Base-by-base conservation (phyloP, 2,113 vertebrate genomes). In the Ginglymostoma cirratum region DNA sequence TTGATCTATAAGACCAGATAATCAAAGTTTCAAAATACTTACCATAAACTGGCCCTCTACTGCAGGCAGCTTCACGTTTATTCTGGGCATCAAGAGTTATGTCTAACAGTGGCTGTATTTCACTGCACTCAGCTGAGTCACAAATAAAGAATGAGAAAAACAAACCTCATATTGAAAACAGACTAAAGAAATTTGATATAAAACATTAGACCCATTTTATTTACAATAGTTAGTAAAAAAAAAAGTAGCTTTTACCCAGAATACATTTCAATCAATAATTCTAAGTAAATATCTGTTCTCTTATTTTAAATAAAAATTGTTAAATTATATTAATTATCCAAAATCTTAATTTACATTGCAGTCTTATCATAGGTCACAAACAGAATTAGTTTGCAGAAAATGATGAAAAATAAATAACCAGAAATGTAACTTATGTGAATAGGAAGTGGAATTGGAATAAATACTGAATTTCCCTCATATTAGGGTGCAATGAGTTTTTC, bases 101-200 rank as follows among this genome's bases (percentile, higher is more conserved):
- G 96, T 98, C 97, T 0, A 98, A 61, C 38, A 96, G 97, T 61
- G 95, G 17, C 61, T 97, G 97, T 87, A 97, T 96, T 76, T 96
- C 96, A 1, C 98, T 96, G 96, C 98, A 99, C 96, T 98, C 98
- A 80, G 97, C 98, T 98, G 34, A 95, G 34, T 12, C 42, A 95
- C 14, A 30, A 15, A 72, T 30, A 21, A 72, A 95, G 30, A 0
- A 34, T 48, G 5, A 0, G 7, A 48, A n/a, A 52, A 87, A 61
- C 55, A 38, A 30, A 67, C 65, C n/a, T 7, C 23, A 34, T 34
- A 5, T 66, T 66, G 69, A 72, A 72, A 95, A 48, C 24, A 72
- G 45, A 48, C 23, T 34, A n/a, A 95, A 95, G 10, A 95, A 48
- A 34, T 23, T 15, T 17, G 2, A 34, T 21, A 4, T 30, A 48